These are phyloP conservation scores for Argopecten irradians DNA, from an alignment of 1,140 invertebrate species.

Conservation along the genomic window DNA sequence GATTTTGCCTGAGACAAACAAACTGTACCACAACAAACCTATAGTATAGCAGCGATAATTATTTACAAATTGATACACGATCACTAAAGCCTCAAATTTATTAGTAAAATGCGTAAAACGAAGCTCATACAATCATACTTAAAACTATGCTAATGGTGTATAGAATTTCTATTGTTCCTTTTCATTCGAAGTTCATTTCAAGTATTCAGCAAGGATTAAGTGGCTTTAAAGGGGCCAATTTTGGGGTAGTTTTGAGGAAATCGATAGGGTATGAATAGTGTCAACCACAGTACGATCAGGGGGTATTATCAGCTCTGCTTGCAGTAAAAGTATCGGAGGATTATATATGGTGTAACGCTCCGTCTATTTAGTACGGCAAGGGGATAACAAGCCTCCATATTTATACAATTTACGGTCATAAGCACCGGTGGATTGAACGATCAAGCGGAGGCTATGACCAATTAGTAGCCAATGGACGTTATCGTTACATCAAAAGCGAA, in stretches of 20 bases:
- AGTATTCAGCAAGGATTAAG: neutral
- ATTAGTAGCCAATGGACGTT: constrained; percentile 37
- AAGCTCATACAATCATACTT: neutral
- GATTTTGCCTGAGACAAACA: neutral
- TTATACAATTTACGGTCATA: constrained; percentile 36
- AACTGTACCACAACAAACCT: neutral
- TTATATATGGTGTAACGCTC: constrained; percentile 40
- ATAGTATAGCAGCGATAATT: neutral
- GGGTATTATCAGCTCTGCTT: neutral
- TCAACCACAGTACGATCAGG: neutral
- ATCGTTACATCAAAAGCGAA: constrained; percentile 46
- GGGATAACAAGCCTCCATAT: constrained; percentile 37
- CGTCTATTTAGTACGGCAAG: constrained; percentile 35
- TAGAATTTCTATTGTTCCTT: neutral
- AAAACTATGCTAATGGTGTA: constrained; percentile 1
- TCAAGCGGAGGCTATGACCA: constrained; percentile 34
- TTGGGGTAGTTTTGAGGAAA: neutral
- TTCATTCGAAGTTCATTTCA: constrained; percentile 11
- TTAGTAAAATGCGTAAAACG: neutral
- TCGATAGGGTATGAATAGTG: neutral
- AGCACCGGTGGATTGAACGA: constrained; percentile 35
- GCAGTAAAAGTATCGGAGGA: constrained; percentile 2
- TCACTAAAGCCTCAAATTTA: neutral
- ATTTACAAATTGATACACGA: constrained; percentile 5
- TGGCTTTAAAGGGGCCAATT: constrained; percentile 14